Evolutionary conservation across 30 jellyfish, hydroid and myxozoan genomes (phyloP), one percentile per base, ranked within the genome.

Genomic region (Hydractinia symbiolongicarpus): DNA sequence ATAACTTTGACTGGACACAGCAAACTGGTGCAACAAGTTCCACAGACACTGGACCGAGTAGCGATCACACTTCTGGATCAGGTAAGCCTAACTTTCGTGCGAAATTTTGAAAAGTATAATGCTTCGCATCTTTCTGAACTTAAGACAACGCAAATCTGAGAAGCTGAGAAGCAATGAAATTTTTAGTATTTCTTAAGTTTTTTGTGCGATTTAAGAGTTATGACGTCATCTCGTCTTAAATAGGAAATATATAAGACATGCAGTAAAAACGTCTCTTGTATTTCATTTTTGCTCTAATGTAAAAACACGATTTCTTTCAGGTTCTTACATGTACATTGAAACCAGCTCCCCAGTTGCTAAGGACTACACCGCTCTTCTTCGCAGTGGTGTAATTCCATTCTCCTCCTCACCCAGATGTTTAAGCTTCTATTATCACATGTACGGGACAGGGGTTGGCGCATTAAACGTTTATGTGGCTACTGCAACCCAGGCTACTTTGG

Each of bases 41-140:
- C 5, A 53, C 84, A 16, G 68, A 57, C 77, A 88, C 96, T n/a
- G 96, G 96, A 67, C 96, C 96, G 16, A 66, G 78, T 5, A 60
- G 77, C 21, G 95, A 86, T 64, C 95, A 86, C 84, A 86, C 95
- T 6, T 6, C 74, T 6, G 19, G 52, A 7, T 6, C 6, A 16
- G 94, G 92, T 83, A n/a, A 6, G 20, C 19, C 17, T 20, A 9
- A 7, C 30, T 13, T 1, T 75, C 49, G 1, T 1, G 3, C 57
- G 40, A 14, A 50, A 9, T 75, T 6, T 40, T 9, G 14, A 75
- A 9, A 0, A 15, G 6, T 49, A 10, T 54, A 40, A 13, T 75
- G 54, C 0, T 8, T 75, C 51, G 7, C n/a, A n/a, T n/a, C n/a
- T n/a, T n/a, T n/a, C n/a, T n/a, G n/a, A n/a, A n/a, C n/a, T n/a